A percentile compares a stretch with the other conserved stretches of the same genome.
Conservation (phyloP, 2,113 vertebrate genomes). For the Rhinolophus ferrumequinum region DNA sequence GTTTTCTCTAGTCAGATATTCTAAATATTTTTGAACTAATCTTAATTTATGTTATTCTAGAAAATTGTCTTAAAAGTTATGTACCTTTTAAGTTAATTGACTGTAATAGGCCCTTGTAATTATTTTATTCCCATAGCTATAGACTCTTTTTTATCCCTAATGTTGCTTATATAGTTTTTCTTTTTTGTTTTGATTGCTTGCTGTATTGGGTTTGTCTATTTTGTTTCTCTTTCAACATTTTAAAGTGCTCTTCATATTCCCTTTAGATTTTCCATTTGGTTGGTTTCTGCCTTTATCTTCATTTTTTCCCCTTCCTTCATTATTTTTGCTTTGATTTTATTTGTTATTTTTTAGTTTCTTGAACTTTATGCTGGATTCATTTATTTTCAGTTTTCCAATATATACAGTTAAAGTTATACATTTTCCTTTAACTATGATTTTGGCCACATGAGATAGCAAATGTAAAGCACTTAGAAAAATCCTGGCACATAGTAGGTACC, state of each 20-base stretch:
- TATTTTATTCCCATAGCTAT: background rate
- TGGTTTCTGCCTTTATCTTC: background rate
- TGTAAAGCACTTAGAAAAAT: background rate
- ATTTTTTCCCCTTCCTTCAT: background rate
- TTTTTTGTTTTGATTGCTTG: background rate
- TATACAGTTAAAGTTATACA: background rate
- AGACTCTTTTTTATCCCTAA: background rate
- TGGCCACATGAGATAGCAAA: background rate
- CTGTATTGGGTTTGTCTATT: background rate
- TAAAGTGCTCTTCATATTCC: background rate
- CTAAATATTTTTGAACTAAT: background rate
- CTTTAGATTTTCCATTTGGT: background rate
- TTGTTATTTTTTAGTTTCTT: background rate
- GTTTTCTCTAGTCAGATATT: background rate
- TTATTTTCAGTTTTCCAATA: background rate
- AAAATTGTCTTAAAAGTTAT: background rate
- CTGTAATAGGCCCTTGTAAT: background rate
- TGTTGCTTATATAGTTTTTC: background rate
- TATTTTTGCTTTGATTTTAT: background rate
- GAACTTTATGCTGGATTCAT: background rate
- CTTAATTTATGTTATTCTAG: background rate
- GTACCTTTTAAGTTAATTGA: background rate
- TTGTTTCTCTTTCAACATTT: background rate
- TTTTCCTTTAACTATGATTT: background rate
- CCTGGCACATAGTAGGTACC: background rate